Evolutionary conservation across 1,140 invertebrate species (phyloP).

Genomic region (Thaumetopoea pityocampa): DNA sequence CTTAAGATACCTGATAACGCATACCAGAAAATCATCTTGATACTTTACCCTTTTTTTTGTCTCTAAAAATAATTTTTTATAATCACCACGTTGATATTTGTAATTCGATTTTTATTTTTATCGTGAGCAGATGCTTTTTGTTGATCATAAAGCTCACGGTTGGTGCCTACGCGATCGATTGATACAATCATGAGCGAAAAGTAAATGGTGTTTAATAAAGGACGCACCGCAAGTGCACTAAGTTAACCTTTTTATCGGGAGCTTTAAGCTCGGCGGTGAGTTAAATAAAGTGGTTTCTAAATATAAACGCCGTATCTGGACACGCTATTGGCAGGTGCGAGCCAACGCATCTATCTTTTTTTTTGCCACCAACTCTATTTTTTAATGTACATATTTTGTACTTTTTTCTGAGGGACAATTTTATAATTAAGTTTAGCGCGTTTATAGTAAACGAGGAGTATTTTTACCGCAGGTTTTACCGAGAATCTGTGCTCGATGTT

Average conservation of each 20-base stretch:
- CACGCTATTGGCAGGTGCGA: constrained; percentile 67
- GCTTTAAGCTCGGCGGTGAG: constrained; percentile 60
- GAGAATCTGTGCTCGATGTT: constrained; percentile 38
- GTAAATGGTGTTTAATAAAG: constrained; percentile 61
- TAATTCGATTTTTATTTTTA: constrained; percentile 16
- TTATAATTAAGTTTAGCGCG: constrained; percentile 61
- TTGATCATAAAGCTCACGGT: constrained; percentile 13
- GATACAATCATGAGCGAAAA: constrained; percentile 62
- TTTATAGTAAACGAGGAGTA: constrained; percentile 34
- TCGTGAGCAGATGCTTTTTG: constrained; percentile 8
- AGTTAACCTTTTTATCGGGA: constrained; percentile 60
- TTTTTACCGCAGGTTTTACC: constrained; percentile 28
- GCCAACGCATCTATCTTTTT: constrained; percentile 45
- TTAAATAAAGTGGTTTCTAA: constrained; percentile 73
- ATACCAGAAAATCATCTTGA: constrained; percentile 31
- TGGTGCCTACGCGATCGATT: constrained; percentile 35
- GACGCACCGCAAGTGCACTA: constrained; percentile 41
- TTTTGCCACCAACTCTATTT: constrained; percentile 39
- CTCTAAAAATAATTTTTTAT: constrained; percentile 13
- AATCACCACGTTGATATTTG: constrained; percentile 10
- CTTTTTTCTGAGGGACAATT: constrained; percentile 56
- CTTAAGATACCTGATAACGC: constrained; percentile 55
- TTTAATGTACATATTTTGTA: constrained; percentile 40
- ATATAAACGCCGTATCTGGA: constrained; percentile 71
- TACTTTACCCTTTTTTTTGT: constrained; percentile 26